Conservation (phyloP, 1,140 invertebrate species). For the Drosophila leontia region DNA sequence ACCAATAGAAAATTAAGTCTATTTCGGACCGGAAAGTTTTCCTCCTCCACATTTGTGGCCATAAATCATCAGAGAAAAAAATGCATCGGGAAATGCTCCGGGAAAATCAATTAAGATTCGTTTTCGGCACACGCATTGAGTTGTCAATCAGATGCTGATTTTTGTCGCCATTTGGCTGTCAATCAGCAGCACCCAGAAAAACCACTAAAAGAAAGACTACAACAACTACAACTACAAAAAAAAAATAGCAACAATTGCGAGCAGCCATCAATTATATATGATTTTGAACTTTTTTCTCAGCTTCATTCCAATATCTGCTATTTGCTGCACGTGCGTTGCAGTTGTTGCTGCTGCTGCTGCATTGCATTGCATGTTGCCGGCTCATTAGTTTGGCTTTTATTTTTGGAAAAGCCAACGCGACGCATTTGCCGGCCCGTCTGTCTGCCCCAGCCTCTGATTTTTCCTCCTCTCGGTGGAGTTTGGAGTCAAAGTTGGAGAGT, state of each 20-base stretch:
- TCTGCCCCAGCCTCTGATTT: slow-evolving; percentile 43
- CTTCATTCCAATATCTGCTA: slow-evolving; percentile 29
- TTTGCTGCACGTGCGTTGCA: slow-evolving; percentile 74
- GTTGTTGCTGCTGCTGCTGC: slow-evolving; percentile 46
- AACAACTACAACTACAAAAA: background rate
- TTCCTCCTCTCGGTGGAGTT: slow-evolving; percentile 13
- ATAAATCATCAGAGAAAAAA: slow-evolving; percentile 65
- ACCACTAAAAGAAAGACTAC: slow-evolving; percentile 15
- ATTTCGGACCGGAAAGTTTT: slow-evolving; percentile 68
- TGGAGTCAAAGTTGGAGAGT: slow-evolving; percentile 48
- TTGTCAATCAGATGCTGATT: slow-evolving; percentile 80
- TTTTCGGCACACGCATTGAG: slow-evolving; percentile 70
- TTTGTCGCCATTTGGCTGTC: slow-evolving; percentile 81
- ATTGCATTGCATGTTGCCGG: slow-evolving; percentile 80
- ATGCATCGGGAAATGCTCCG: slow-evolving; percentile 35
- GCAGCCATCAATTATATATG: slow-evolving; percentile 77
- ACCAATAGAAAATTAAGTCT: slow-evolving; percentile 77
- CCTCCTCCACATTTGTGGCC: slow-evolving; percentile 65
- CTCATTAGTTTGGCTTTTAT: slow-evolving; percentile 83
- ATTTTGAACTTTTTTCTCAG: slow-evolving; percentile 32
- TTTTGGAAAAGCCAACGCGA: slow-evolving; percentile 83
- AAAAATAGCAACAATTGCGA: slow-evolving; percentile 64
- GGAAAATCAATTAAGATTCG: slow-evolving; percentile 74
- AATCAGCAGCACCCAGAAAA: slow-evolving; percentile 55
- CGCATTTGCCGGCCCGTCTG: slow-evolving; percentile 77